A percentile compares a stretch with the other conserved stretches of the same genome.
These are phyloP conservation scores for Trichogramma dendrolimi DNA, from an alignment of 2,888 invertebrate genomes.

Conservation along the genomic window DNA sequence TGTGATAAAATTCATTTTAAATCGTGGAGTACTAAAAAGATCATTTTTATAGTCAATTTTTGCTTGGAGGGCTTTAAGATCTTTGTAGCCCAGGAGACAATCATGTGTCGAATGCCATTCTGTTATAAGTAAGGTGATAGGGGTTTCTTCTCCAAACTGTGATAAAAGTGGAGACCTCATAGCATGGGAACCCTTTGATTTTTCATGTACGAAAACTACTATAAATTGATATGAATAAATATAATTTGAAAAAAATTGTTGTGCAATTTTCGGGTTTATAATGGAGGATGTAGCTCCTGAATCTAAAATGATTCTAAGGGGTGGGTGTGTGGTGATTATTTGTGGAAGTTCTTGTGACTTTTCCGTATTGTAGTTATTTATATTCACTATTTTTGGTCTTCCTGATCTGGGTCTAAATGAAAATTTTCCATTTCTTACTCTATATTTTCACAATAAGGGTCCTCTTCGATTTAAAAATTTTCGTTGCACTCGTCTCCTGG, in stretches of 20 bases:
- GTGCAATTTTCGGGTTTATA: neutral
- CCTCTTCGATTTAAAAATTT: no score
- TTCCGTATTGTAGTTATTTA: neutral
- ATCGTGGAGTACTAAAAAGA: neutral
- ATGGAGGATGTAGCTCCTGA: neutral
- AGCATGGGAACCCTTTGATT: neutral
- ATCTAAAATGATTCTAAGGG: neutral
- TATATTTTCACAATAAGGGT: no score
- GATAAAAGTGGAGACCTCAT: neutral
- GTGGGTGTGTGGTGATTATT: neutral
- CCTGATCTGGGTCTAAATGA: no score
- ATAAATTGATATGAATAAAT: neutral
- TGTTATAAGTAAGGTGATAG: neutral
- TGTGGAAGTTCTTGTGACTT: neutral
- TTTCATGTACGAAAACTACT: neutral
- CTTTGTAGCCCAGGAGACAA: neutral
- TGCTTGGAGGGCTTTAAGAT: neutral
- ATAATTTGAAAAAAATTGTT: conserved; percentile 3
- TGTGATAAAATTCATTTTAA: neutral
- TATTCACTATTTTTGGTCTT: no score
- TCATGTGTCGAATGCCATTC: neutral
- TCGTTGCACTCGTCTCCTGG: no score
- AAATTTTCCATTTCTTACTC: no score
- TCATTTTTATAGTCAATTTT: conserved; percentile 1
- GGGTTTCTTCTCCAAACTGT: neutral